Evolutionary conservation across 2,888 invertebrate species (phyloP).

Genomic region (Ferrisia virgata): DNA sequence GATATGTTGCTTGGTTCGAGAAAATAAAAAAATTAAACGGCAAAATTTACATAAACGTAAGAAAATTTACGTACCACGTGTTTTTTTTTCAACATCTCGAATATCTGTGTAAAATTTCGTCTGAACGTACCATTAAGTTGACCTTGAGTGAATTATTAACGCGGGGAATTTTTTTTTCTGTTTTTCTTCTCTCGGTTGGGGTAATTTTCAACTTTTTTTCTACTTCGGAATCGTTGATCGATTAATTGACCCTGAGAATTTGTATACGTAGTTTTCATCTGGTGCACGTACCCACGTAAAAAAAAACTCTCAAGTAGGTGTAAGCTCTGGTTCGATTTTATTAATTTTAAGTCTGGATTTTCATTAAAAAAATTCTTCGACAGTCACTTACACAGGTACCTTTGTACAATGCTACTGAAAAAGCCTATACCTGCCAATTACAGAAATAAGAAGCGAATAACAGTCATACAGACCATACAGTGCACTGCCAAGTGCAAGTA

Average conservation of each 20-base stretch:
- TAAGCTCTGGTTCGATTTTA: not conserved
- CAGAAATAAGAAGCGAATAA: too few relatives aligned
- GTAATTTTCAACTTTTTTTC: not conserved
- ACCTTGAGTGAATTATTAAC: not conserved
- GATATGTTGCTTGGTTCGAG: not conserved
- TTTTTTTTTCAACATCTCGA: not conserved
- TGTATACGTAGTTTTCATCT: too few relatives aligned
- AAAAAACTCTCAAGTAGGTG: not conserved
- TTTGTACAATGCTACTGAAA: too few relatives aligned
- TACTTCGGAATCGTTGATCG: not conserved
- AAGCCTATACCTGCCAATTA: too few relatives aligned
- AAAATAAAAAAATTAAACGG: not conserved
- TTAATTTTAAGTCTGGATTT: too few relatives aligned
- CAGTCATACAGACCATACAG: too few relatives aligned
- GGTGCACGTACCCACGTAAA: not conserved
- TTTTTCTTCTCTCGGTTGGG: not conserved
- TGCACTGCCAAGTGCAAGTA: too few relatives aligned
- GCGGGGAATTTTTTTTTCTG: not conserved
- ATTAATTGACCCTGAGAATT: not conserved
- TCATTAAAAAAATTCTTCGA: too few relatives aligned
- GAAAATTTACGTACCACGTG: not conserved
- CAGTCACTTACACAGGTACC: too few relatives aligned
- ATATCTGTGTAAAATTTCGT: not conserved
- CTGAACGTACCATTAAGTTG: not conserved
- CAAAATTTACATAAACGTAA: conserved; percentile 5